These are phyloP conservation scores for Aricia artaxerxes DNA, from an alignment of 2,888 invertebrate genomes.

Conservation along the genomic window DNA sequence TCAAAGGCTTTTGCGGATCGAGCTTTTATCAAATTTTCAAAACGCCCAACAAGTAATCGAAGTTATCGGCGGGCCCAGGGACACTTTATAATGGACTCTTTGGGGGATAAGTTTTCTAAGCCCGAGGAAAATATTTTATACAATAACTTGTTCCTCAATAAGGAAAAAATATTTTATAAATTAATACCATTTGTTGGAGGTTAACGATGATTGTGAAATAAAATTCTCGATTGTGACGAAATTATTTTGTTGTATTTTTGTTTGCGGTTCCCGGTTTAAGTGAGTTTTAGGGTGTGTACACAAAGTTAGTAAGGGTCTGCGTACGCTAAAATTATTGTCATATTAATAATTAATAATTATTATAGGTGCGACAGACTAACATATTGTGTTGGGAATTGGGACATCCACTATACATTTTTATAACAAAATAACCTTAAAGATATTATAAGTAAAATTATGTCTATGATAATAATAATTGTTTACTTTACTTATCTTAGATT, in stretches of 20 bases:
- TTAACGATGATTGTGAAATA: background rate
- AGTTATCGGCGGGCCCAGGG: constrained; percentile 23
- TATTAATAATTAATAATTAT: too few relatives aligned
- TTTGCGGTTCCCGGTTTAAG: background rate
- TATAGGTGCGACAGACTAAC: too few relatives aligned
- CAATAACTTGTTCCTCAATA: constrained; percentile 20
- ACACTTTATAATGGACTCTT: constrained; percentile 30
- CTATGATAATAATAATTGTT: background rate
- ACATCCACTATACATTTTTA: too few relatives aligned
- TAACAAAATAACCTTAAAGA: too few relatives aligned
- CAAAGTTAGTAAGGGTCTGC: too few relatives aligned
- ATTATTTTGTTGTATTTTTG: background rate
- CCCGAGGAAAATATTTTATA: constrained; percentile 22
- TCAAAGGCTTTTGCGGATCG: constrained; percentile 15
- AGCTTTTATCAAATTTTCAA: constrained; percentile 30
- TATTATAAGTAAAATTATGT: background rate
- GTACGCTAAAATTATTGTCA: too few relatives aligned
- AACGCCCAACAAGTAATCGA: constrained; percentile 31
- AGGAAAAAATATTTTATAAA: background rate
- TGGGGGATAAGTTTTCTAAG: constrained; percentile 19
- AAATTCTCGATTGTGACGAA: background rate
- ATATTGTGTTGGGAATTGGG: too few relatives aligned
- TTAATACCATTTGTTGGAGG: background rate
- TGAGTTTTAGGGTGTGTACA: background rate
- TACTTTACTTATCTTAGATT: background rate